Evolutionary conservation across 2,888 invertebrate species (phyloP).

Genomic region (Seira ritae): DNA sequence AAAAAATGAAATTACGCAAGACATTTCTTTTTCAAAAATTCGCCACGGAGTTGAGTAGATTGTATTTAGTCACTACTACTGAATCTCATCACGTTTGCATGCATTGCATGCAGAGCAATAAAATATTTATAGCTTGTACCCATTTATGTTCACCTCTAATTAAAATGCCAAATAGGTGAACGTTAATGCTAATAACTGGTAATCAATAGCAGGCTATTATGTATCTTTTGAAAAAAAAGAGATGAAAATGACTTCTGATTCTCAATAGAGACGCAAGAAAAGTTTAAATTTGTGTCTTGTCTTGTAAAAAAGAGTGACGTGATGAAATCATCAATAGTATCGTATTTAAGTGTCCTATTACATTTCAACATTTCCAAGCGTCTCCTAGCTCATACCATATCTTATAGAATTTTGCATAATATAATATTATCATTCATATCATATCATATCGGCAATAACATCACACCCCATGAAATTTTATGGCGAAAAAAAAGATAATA

Average conservation of each 20-base stretch:
- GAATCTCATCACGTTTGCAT: background rate
- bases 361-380: background rate
- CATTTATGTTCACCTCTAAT: constrained; percentile 8
- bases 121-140: constrained; percentile 19
- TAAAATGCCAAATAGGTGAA: constrained; percentile 18
- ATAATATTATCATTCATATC: no score
- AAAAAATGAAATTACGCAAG: no score
- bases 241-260: background rate
- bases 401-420: no score
- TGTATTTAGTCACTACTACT: background rate
- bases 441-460: no score
- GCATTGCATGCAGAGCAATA: background rate
- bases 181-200: constrained; percentile 9
- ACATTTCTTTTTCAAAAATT: no score
- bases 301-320: background rate
- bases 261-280: background rate
- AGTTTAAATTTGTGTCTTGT: background rate
- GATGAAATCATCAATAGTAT: background rate
- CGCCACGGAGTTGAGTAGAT: background rate
- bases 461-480: no score
- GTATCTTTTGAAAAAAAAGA: background rate
- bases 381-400: background rate
- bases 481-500: no score
- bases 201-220: background rate
- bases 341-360: background rate